phyloP scores from a whole-genome alignment of 2,888 invertebrate species.

The Tyria jacobaeae region DNA sequence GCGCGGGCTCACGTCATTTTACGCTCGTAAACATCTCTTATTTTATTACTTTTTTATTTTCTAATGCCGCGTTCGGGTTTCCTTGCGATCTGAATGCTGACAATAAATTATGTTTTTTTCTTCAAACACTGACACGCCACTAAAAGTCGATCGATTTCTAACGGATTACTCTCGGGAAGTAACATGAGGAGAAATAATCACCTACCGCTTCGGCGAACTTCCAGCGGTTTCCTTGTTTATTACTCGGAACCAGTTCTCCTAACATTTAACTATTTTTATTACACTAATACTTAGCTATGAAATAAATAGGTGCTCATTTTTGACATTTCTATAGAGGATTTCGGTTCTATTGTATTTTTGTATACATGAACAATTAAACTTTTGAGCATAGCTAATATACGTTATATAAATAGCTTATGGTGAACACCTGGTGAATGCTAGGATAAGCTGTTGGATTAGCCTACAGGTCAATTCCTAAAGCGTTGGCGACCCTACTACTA shows the following conservation, averaged over 20 bases:
- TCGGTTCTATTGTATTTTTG: slow-evolving; percentile 18
- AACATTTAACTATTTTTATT: slow-evolving; percentile 57
- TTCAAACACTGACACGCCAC: slow-evolving; percentile 85
- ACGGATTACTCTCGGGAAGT: slow-evolving; percentile 84
- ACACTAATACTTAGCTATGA: slow-evolving; percentile 38
- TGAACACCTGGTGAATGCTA: too few species aligned
- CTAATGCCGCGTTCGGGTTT: slow-evolving; percentile 82
- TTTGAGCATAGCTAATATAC: slow-evolving; percentile 3
- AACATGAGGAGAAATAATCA: slow-evolving; percentile 81
- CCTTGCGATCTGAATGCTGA: slow-evolving; percentile 83
- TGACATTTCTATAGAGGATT: slow-evolving; percentile 23
- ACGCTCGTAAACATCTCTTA: slow-evolving; percentile 84
- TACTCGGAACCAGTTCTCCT: slow-evolving; percentile 77
- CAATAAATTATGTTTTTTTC: slow-evolving; percentile 85
- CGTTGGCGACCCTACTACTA: too few species aligned
- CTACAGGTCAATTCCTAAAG: too few species aligned
- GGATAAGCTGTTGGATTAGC: too few species aligned
- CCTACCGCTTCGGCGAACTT: slow-evolving; percentile 79
- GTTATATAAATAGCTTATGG: neutral
- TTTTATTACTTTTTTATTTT: slow-evolving; percentile 86
- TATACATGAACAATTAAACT: slow-evolving; percentile 8
- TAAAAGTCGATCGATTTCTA: slow-evolving; percentile 86
- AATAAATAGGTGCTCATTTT: slow-evolving; percentile 31
- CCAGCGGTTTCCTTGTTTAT: slow-evolving; percentile 83
- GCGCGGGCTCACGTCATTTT: slow-evolving; percentile 81